These are phyloP conservation scores for Sphaerodactylus townsendi DNA, from an alignment of 2,113 vertebrate genomes.

Conservation along the genomic window DNA sequence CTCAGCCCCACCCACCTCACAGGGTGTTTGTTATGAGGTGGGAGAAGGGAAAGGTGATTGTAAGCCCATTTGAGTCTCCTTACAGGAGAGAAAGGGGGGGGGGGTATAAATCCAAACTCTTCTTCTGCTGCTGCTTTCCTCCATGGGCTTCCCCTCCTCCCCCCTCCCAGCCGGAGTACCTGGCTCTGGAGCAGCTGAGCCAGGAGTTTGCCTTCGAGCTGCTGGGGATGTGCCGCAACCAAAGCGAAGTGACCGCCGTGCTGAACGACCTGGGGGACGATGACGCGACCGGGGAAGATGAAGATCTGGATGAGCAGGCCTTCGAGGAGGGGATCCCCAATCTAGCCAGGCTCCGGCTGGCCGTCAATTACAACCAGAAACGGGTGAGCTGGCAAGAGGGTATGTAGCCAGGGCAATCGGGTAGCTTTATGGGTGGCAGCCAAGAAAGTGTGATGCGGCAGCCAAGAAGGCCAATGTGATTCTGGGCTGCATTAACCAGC, in stretches of 20 bases:
- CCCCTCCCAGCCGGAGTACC: constrained; percentile 85
- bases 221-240: constrained; percentile 90
- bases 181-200: constrained; percentile 82
- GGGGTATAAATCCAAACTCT: too few relatives aligned
- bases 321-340: constrained; percentile 91
- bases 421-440: too few relatives aligned
- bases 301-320: constrained; percentile 74
- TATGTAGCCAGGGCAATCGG: too few relatives aligned
- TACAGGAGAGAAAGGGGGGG: too few relatives aligned
- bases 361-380: constrained; percentile 89
- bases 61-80: too few relatives aligned
- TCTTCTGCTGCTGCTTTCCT: too few relatives aligned
- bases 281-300: constrained; percentile 64
- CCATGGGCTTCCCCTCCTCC: background rate
- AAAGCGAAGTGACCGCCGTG: constrained; percentile 88
- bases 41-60: too few relatives aligned
- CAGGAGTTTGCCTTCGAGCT: constrained; percentile 90
- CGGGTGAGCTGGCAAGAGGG: constrained; percentile 67
- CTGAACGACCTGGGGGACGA: constrained; percentile 77
- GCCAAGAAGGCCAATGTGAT: too few relatives aligned
- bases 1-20: too few relatives aligned
- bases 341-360: constrained; percentile 84
- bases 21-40: too few relatives aligned
- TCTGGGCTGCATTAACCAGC: too few relatives aligned
- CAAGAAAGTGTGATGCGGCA: too few relatives aligned